Conservation (phyloP, 2,888 invertebrate species). For the Drosophila birchii region DNA sequence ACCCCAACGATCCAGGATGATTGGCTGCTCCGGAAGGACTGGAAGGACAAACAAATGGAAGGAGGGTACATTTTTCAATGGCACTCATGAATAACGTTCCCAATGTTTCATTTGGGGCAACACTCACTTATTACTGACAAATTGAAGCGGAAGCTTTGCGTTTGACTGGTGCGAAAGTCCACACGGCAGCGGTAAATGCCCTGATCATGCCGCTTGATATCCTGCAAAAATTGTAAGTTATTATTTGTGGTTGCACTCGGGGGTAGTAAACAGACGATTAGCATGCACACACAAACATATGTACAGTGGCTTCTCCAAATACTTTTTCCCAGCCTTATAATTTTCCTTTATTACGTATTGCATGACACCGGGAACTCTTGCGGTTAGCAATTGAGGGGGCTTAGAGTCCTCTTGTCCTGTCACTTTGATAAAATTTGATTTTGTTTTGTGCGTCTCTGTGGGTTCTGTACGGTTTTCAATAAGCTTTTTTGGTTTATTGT, state of each 20-base stretch:
- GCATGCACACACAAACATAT: constrained; percentile 50
- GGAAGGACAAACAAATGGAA: constrained; percentile 64
- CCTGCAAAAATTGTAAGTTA: constrained; percentile 82
- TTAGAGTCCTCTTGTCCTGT: background rate
- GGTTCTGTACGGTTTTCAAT: background rate
- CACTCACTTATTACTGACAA: constrained; percentile 95
- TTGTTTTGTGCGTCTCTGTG: constrained; percentile 6
- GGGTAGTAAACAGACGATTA: constrained; percentile 66
- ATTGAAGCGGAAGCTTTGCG: constrained; percentile 94
- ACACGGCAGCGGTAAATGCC: constrained; percentile 95
- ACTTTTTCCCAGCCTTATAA: constrained; percentile 46
- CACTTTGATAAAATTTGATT: constrained; percentile 3
- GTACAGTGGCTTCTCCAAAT: constrained; percentile 7
- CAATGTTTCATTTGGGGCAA: constrained; percentile 44
- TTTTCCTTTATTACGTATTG: constrained; percentile 75
- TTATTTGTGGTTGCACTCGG: constrained; percentile 46
- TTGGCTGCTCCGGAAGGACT: constrained; percentile 95
- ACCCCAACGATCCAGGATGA: constrained; percentile 93
- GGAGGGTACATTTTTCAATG: constrained; percentile 31
- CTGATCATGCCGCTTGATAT: constrained; percentile 94
- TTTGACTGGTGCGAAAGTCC: constrained; percentile 95
- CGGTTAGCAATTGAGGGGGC: constrained; percentile 11
- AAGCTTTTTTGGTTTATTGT: constrained; percentile 1
- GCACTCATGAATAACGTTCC: constrained; percentile 21
- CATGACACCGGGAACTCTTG: constrained; percentile 62